Evolutionary conservation across 2,797 vertebrate species (phyloP).

Genomic region (Diplodus puntazzo): DNA sequence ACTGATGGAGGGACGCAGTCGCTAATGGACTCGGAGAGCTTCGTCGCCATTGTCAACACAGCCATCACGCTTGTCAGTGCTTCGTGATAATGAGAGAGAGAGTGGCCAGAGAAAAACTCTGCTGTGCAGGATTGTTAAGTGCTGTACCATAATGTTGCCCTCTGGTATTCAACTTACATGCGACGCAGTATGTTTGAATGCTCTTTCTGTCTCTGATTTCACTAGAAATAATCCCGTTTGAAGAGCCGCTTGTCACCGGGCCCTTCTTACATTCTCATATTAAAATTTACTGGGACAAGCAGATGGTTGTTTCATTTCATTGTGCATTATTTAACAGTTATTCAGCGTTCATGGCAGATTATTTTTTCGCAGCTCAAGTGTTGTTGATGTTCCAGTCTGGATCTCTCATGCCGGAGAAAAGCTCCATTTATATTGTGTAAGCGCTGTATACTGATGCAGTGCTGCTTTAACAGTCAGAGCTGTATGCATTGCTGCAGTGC

Average conservation of each 20-base stretch:
- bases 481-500: slow-evolving; percentile 77
- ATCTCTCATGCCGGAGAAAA: slow-evolving; percentile 12
- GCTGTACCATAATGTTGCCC: neutral
- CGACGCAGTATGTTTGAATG: neutral
- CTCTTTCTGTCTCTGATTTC: neutral
- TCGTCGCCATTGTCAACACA: slow-evolving; percentile 52
- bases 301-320: neutral
- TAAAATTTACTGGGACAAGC: neutral
- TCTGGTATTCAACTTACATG: neutral
- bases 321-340: slow-evolving; percentile 1
- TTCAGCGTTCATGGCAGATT: neutral
- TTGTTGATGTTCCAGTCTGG: slow-evolving; percentile 1
- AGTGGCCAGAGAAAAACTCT: neutral
- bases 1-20: slow-evolving; percentile 55
- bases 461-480: slow-evolving; percentile 28
- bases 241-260: neutral
- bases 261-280: neutral
- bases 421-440: slow-evolving; percentile 23
- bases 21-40: slow-evolving; percentile 60
- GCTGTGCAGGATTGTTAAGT: neutral
- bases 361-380: neutral
- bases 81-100: slow-evolving; percentile 43
- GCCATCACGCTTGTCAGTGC: slow-evolving; percentile 45
- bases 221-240: neutral
- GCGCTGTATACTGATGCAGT: slow-evolving; percentile 32